Evolutionary conservation across 2,113 vertebrate genomes (phyloP).

Genomic region (Ammodytes dubius): DNA sequence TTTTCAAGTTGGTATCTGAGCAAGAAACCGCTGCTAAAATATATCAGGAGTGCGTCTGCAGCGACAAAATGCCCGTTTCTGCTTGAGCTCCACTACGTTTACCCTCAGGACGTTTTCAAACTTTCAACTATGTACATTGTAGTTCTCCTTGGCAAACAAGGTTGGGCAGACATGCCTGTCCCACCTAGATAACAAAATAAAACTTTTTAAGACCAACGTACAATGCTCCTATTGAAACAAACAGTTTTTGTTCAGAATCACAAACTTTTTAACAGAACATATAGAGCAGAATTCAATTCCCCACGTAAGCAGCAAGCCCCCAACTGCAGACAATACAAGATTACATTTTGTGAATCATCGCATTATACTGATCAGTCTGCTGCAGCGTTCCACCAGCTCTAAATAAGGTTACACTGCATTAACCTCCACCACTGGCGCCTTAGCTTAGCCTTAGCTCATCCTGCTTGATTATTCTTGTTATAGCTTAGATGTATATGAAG

Average conservation of each 20-base stretch:
- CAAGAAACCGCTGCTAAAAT: slow-evolving; percentile 44
- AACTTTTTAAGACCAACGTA: slow-evolving; percentile 59
- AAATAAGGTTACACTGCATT: slow-evolving; percentile 31
- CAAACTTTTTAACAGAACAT: slow-evolving; percentile 68
- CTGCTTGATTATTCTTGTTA: slow-evolving; percentile 59
- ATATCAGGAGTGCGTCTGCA: slow-evolving; percentile 77
- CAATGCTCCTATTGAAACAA: slow-evolving; percentile 68
- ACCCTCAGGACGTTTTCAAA: slow-evolving; percentile 45
- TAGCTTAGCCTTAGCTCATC: slow-evolving; percentile 38
- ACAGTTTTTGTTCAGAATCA: slow-evolving; percentile 78
- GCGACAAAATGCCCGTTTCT: slow-evolving; percentile 46
- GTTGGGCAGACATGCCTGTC: slow-evolving; percentile 50
- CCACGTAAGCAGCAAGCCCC: slow-evolving; percentile 82
- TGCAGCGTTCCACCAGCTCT: slow-evolving; percentile 57
- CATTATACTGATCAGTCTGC: slow-evolving; percentile 60
- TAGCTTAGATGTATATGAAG: slow-evolving; percentile 60
- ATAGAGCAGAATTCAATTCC: slow-evolving; percentile 66
- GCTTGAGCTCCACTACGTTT: slow-evolving; percentile 40
- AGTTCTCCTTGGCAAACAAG: slow-evolving; percentile 70
- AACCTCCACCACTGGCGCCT: slow-evolving; percentile 50
- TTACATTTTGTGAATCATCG: slow-evolving; percentile 72
- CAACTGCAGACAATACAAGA: slow-evolving; percentile 78
- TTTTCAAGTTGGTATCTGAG: slow-evolving; percentile 65
- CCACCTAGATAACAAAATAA: slow-evolving; percentile 52
- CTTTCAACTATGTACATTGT: slow-evolving; percentile 64